phyloP scores from a whole-genome alignment of 2,113 vertebrate species.

The Engystomops pustulosus region DNA sequence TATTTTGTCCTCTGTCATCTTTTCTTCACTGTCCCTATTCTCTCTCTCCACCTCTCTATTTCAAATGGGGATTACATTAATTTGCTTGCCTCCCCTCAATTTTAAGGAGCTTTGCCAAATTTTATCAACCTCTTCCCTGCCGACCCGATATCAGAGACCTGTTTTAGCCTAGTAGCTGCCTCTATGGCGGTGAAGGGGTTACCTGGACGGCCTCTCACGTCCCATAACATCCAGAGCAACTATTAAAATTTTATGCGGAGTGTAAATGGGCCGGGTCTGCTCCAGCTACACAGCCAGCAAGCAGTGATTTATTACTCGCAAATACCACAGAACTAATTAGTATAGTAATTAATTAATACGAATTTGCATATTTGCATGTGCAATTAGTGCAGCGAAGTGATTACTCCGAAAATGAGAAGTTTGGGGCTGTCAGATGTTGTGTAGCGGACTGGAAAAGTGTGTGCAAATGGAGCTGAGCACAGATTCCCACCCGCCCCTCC shows the following conservation, averaged over 20 bases:
- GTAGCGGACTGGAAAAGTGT: slow-evolving; percentile 84
- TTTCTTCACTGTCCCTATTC: slow-evolving; percentile 17
- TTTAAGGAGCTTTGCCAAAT: slow-evolving; percentile 56
- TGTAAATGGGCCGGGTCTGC: slow-evolving; percentile 86
- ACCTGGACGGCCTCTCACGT: slow-evolving; percentile 64
- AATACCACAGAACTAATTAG: slow-evolving; percentile 99
- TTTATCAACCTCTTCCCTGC: slow-evolving; percentile 30
- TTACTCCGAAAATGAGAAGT: slow-evolving; percentile 93
- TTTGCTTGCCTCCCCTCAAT: slow-evolving; percentile 29
- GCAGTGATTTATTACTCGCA: slow-evolving; percentile 98
- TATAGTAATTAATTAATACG: slow-evolving; percentile 99
- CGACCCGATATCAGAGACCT: not conserved
- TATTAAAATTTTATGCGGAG: slow-evolving; percentile 87
- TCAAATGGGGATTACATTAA: slow-evolving; percentile 44
- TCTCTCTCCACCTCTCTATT: slow-evolving; percentile 33
- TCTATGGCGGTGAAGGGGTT: slow-evolving; percentile 54
- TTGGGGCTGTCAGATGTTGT: slow-evolving; percentile 84
- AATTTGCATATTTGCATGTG: slow-evolving; percentile 99
- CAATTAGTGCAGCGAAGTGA: slow-evolving; percentile 96
- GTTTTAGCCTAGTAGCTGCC: not conserved
- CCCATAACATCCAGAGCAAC: slow-evolving; percentile 82
- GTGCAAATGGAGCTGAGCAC: slow-evolving; percentile 75
- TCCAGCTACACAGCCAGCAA: slow-evolving; percentile 88
- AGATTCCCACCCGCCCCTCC: slow-evolving; percentile 42
- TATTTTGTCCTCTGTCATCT: slow-evolving; percentile 16